Conservation (phyloP, 2,888 invertebrate genomes). For the Polyploca ridens region DNA sequence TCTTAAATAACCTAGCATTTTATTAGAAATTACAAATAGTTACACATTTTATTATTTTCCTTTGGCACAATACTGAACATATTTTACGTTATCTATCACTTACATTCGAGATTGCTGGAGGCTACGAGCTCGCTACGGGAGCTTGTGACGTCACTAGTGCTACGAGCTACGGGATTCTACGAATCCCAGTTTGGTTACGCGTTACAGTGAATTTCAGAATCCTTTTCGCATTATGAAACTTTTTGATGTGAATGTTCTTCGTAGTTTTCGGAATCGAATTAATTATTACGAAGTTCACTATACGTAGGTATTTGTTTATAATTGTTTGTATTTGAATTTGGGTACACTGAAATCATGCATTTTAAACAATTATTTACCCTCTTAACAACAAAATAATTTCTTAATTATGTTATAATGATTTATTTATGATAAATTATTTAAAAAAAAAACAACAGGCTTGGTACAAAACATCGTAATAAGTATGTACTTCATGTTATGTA, state of each 20-base stretch:
- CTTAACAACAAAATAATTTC: too few species aligned
- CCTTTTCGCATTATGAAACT: neutral
- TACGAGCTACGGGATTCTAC: slow-evolving; percentile 20
- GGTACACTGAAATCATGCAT: too few species aligned
- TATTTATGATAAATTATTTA: too few species aligned
- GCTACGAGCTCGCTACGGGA: neutral
- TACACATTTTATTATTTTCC: slow-evolving; percentile 29
- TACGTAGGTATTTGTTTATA: too few species aligned
- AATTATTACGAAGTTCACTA: too few species aligned
- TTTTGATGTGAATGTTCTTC: neutral
- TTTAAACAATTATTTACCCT: too few species aligned
- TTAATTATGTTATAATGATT: too few species aligned
- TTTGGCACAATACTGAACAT: neutral
- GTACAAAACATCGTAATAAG: neutral
- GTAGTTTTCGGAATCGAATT: neutral
- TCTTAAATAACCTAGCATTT: too few species aligned
- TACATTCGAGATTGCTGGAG: neutral
- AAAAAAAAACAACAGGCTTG: too few species aligned
- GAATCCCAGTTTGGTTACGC: slow-evolving; percentile 20
- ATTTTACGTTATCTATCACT: slow-evolving; percentile 5
- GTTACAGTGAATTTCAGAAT: slow-evolving; percentile 7
- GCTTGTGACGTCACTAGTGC: slow-evolving; percentile 6
- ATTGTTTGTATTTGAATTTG: too few species aligned
- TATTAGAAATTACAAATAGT: too few species aligned
- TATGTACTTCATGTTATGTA: neutral